Percentiles rank a stretch among this genome's conserved stretches.
Conservation (phyloP, 2,888 invertebrate species). For the Gerris lacustris region DNA sequence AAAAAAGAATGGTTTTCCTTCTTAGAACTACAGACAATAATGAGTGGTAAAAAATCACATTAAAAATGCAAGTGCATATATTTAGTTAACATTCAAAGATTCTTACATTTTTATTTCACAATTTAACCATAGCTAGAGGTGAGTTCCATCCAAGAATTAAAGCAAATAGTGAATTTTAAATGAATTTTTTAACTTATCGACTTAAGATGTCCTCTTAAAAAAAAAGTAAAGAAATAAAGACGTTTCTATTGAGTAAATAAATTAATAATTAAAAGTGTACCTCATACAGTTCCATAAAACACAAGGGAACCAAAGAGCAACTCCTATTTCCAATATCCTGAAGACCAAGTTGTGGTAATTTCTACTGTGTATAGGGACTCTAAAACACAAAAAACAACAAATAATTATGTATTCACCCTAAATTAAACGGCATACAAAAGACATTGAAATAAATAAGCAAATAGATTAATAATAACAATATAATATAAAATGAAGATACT, state of each 20-base stretch:
- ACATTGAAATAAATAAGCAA: slow-evolving; percentile 21
- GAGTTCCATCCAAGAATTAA: too few species aligned
- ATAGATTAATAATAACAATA: not conserved
- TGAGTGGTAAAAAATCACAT: too few species aligned
- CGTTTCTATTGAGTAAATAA: not conserved
- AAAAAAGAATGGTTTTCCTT: too few species aligned
- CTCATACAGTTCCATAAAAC: slow-evolving; percentile 93
- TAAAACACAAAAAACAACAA: slow-evolving; percentile 35
- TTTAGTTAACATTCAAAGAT: too few species aligned
- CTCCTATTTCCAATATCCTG: slow-evolving; percentile 81
- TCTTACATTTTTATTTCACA: too few species aligned
- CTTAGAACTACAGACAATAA: too few species aligned
- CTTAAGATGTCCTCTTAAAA: too few species aligned
- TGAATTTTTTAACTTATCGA: too few species aligned
- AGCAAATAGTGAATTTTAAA: too few species aligned
- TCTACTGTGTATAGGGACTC: slow-evolving; percentile 75
- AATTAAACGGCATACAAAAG: not conserved
- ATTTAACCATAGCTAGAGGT: too few species aligned
- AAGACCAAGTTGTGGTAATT: slow-evolving; percentile 89
- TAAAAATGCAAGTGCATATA: too few species aligned
- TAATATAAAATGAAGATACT: not conserved
- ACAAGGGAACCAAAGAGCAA: slow-evolving; percentile 89
- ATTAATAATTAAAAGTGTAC: slow-evolving; percentile 30
- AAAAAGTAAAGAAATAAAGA: too few species aligned
- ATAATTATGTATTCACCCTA: slow-evolving; percentile 5